These are phyloP conservation scores for Drosophila murphyi DNA, from an alignment of 1,140 invertebrate genomes.

Conservation along the genomic window DNA sequence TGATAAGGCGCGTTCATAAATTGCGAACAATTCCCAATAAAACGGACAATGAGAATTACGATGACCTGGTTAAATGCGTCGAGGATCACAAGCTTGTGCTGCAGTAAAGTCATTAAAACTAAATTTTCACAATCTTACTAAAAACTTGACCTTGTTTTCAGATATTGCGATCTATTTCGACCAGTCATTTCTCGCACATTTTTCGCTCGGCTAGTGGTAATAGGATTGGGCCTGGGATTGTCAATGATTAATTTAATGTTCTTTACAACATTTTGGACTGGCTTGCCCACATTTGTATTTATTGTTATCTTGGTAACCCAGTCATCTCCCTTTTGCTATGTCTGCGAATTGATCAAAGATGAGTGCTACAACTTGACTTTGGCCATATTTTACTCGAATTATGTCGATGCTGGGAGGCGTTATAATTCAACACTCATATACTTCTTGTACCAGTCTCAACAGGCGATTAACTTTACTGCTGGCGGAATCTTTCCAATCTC, in stretches of 20 bases:
- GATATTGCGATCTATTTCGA: constrained; percentile 25
- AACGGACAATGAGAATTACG: constrained; percentile 6
- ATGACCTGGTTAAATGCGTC: constrained; percentile 43
- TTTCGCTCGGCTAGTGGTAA: constrained; percentile 43
- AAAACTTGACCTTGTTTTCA: neutral
- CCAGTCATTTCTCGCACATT: constrained; percentile 41
- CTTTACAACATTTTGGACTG: constrained; percentile 40
- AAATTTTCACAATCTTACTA: no score
- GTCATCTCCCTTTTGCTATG: constrained; percentile 53
- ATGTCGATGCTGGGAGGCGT: constrained; percentile 8
- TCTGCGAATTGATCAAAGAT: constrained; percentile 33
- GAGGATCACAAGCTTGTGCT: constrained; percentile 42
- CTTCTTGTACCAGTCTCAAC: constrained; percentile 37
- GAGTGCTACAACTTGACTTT: constrained; percentile 30
- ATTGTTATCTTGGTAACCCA: constrained; percentile 28
- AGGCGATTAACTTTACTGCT: constrained; percentile 34
- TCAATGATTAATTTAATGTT: constrained; percentile 43
- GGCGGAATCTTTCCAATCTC: constrained; percentile 49
- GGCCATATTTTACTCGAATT: constrained; percentile 52
- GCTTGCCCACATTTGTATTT: constrained; percentile 16
- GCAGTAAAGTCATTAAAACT: constrained; percentile 4
- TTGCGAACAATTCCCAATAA: constrained; percentile 25
- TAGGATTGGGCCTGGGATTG: constrained; percentile 41
- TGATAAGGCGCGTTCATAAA: constrained; percentile 11
- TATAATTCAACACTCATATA: constrained; percentile 22